Base-by-base conservation (phyloP, 2,797 vertebrate genomes). In the Hemitrygon akajei region DNA sequence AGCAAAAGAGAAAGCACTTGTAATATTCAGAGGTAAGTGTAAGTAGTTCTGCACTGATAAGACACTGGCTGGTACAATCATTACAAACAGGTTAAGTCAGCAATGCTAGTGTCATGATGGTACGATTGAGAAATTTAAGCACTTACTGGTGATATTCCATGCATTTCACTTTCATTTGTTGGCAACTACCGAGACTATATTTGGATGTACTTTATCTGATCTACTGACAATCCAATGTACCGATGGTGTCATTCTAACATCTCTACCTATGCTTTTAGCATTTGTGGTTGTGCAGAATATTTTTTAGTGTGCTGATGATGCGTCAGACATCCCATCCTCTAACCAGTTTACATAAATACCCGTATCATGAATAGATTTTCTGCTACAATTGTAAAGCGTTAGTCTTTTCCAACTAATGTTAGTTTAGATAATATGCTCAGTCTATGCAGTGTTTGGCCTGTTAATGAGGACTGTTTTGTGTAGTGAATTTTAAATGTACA, bases 341-440 rank as follows among this genome's bases (percentile, higher is more conserved):
- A 20, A 16, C 60, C n/a, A 34, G 30, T 18, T 87, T 63, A 58
- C 14, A 60, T 63, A n/a, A 84, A 56, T 47, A 22, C 25, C 25
- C 63, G 84, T 63, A 58, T 84, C 20, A 86, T n/a, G 27, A 84
- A 20, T 34, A 34, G 14, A 89, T 34, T 66, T 89, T n/a, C 10
- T 79, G 76, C 10, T 34, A 34, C n/a, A 79, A 79, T 14, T 14
- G 11, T 11, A 79, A 89, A 66, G 0, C 86, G 20, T 66, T 10
- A 69, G 86, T 20, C n/a, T 37, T 66, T 69, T 89, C 69, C 34
- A 69, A 89, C 34, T 69, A 6, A 77, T 77, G 11, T 7, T 1
- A n/a, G 27, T n/a, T 77, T 77, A n/a, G 75, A 87, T 84, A 87
- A 87, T 20, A 30, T n/a, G 60, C n/a, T 89, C 60, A 69, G n/a